Evolutionary conservation across 2,113 vertebrate species (phyloP).

Genomic region (Epinephelus fuscoguttatus): DNA sequence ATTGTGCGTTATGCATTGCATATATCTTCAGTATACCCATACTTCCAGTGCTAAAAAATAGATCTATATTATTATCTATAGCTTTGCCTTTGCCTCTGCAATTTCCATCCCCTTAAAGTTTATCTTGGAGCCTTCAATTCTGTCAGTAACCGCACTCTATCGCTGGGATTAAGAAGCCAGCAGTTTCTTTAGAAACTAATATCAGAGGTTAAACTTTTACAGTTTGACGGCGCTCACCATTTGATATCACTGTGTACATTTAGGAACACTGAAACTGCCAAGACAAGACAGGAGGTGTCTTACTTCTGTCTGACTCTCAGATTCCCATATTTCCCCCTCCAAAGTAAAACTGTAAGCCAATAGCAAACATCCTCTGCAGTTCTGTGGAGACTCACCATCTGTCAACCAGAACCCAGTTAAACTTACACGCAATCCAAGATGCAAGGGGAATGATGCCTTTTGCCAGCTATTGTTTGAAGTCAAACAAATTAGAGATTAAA

Average conservation of each 20-base stretch:
- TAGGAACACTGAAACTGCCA: slow-evolving; percentile 29
- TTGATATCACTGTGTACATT: slow-evolving; percentile 30
- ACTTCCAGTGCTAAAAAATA: neutral
- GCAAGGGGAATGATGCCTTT: slow-evolving; percentile 18
- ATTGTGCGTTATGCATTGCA: neutral
- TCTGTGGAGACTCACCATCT: slow-evolving; percentile 55
- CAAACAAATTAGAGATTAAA: slow-evolving; percentile 7
- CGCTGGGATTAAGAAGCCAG: slow-evolving; percentile 15
- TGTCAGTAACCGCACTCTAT: slow-evolving; percentile 30
- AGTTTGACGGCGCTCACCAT: slow-evolving; percentile 25
- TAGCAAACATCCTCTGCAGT: slow-evolving; percentile 45
- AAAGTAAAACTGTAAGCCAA: slow-evolving; percentile 58
- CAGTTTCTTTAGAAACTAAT: slow-evolving; percentile 28
- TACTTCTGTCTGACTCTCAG: slow-evolving; percentile 36
- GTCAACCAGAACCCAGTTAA: slow-evolving; percentile 42
- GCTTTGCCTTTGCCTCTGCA: slow-evolving; percentile 14
- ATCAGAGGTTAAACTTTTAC: slow-evolving; percentile 37
- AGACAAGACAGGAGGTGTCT: slow-evolving; percentile 46
- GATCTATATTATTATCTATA: neutral
- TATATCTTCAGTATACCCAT: neutral
- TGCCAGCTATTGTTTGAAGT: slow-evolving; percentile 20
- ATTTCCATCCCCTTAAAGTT: slow-evolving; percentile 16
- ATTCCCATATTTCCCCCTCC: slow-evolving; percentile 47
- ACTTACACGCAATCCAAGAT: slow-evolving; percentile 35
- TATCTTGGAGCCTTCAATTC: slow-evolving; percentile 12